phyloP scores from a whole-genome alignment of 2,888 invertebrate species.

The Xylocampa areola region DNA sequence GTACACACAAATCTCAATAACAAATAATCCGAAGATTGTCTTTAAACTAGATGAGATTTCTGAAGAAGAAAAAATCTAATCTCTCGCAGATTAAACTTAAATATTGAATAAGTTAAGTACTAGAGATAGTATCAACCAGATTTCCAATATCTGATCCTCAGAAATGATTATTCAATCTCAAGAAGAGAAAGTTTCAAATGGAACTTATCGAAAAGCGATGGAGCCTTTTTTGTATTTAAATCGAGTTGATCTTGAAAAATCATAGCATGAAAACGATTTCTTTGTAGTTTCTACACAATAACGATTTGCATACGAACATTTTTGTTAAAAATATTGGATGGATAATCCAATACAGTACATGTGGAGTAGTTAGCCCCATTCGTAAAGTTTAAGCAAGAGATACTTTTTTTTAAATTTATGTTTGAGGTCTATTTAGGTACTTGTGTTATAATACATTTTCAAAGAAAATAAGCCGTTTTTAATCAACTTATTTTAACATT shows the following conservation, averaged over 20 bases:
- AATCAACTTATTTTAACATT: too few species aligned
- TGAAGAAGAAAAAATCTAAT: constrained; percentile 42
- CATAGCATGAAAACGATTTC: constrained; percentile 8
- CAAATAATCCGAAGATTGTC: constrained; percentile 21
- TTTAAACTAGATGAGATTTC: constrained; percentile 35
- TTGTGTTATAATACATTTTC: too few species aligned
- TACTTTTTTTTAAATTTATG: too few species aligned
- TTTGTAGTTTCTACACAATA: constrained; percentile 15
- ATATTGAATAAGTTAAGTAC: constrained; percentile 58
- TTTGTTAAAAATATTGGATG: background rate
- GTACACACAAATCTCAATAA: constrained; percentile 28
- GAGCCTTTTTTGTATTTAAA: constrained; percentile 52
- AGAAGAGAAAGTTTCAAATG: constrained; percentile 56
- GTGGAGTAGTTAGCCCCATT: too few species aligned
- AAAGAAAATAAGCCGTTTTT: too few species aligned
- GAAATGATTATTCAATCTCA: constrained; percentile 63
- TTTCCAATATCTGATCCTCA: constrained; percentile 61
- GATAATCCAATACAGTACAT: too few species aligned
- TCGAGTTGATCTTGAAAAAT: constrained; percentile 41
- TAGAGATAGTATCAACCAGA: constrained; percentile 50
- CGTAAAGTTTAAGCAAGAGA: too few species aligned
- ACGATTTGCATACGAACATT: constrained; percentile 1
- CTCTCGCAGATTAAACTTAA: constrained; percentile 54
- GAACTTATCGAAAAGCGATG: constrained; percentile 40
- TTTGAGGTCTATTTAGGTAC: too few species aligned